Conservation (phyloP, 2,797 vertebrate species). For the Pelochelys cantorii region DNA sequence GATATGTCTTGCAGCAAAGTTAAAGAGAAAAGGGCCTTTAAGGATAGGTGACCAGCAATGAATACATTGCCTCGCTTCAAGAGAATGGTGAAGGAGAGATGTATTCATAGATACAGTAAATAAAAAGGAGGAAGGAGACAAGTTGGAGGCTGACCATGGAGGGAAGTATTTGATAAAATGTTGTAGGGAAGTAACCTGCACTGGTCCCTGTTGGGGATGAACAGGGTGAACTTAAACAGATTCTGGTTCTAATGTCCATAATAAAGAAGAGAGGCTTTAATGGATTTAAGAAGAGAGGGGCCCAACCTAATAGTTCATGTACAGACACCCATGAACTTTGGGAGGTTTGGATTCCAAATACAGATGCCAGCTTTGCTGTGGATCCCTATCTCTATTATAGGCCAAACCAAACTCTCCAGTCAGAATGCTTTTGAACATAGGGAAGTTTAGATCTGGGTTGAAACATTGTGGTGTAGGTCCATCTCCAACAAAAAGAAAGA, state of each 20-base stretch:
- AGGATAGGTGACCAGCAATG: neutral
- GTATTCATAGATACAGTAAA: neutral
- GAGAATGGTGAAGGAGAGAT: rapidly evolving
- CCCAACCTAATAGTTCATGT: neutral
- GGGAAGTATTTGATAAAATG: neutral
- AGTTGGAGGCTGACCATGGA: neutral
- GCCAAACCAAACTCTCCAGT: neutral
- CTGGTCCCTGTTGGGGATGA: conserved; percentile 24
- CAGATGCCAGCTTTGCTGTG: neutral
- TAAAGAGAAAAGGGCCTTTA: neutral
- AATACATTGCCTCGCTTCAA: neutral
- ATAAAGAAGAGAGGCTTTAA: neutral
- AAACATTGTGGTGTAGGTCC: neutral
- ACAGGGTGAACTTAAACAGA: neutral
- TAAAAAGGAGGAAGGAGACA: neutral
- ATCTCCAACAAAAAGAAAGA: neutral
- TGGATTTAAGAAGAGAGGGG: neutral
- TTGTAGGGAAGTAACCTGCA: rapidly evolving
- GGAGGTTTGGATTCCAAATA: rapidly evolving
- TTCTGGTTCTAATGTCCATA: neutral
- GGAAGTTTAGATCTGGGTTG: neutral
- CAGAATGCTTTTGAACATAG: rapidly evolving
- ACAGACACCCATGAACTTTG: rapidly evolving
- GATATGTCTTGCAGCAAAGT: rapidly evolving
- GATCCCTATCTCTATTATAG: neutral